Evolutionary conservation across 2,113 vertebrate genomes (phyloP).

Genomic region (Drymodes brunneopygia): DNA sequence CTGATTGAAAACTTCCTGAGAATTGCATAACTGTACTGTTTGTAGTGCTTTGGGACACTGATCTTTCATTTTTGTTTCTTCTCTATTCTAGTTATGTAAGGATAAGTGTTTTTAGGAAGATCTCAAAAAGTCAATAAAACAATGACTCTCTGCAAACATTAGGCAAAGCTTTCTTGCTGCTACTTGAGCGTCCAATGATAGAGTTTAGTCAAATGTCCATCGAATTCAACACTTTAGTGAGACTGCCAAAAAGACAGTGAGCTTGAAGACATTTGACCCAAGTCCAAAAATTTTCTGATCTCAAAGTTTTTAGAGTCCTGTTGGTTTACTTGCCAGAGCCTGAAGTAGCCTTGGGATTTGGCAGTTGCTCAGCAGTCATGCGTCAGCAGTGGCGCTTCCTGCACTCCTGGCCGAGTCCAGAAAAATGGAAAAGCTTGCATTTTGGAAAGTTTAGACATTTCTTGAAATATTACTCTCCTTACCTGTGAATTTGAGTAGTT

Average conservation of each 20-base stretch:
- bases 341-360: conserved; percentile 40
- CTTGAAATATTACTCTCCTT: not conserved
- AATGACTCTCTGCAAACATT: fast-evolving
- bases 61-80: not conserved
- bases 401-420: not conserved
- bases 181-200: not conserved
- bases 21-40: not conserved
- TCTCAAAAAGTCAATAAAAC: not conserved
- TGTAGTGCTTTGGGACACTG: not conserved
- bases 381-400: not conserved
- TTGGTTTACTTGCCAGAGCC: conserved; percentile 37
- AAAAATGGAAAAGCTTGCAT: not conserved
- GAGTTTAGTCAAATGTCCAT: not conserved
- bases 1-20: not conserved
- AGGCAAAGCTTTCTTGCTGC: not conserved
- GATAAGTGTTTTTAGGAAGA: not conserved
- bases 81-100: not conserved
- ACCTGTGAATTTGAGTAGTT: not conserved
- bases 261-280: not conserved
- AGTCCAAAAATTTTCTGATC: not conserved
- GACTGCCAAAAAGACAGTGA: not conserved
- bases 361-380: not conserved
- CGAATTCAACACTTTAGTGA: not conserved
- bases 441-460: not conserved
- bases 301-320: not conserved